Conservation (phyloP, 1,140 invertebrate species). For the Diabrotica undecimpunctata region DNA sequence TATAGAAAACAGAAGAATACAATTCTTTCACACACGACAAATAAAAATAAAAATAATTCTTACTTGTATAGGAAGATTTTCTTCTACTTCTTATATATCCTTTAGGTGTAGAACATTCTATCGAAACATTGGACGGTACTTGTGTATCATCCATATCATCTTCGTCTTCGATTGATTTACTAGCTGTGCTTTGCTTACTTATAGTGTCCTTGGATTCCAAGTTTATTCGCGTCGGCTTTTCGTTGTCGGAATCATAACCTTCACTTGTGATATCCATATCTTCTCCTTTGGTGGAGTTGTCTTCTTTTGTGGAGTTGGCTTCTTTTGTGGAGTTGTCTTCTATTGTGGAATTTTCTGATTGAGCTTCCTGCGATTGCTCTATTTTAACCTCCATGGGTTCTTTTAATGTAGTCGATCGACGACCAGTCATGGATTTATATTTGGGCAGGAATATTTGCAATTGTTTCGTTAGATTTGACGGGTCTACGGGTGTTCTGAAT, state of each 20-base stretch:
- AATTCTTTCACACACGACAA: no score
- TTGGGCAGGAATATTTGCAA: constrained; percentile 65
- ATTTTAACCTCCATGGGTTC: constrained; percentile 17
- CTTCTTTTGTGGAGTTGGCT: not conserved
- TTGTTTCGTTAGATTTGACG: constrained; percentile 61
- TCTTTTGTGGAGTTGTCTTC: not conserved
- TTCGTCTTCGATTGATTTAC: constrained; percentile 16
- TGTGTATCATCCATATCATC: constrained; percentile 30
- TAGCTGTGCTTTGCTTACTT: constrained; percentile 5
- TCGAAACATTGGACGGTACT: constrained; percentile 27
- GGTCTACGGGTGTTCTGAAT: constrained; percentile 67
- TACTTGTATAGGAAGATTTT: no score
- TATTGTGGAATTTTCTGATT: not conserved
- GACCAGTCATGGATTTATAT: constrained; percentile 43
- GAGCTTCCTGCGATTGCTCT: constrained; percentile 27
- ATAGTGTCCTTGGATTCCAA: constrained; percentile 26
- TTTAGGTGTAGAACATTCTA: constrained; percentile 17
- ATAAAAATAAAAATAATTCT: no score
- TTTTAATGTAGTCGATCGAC: no score
- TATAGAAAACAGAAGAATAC: no score
- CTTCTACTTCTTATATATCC: constrained; percentile 15
- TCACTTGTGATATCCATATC: constrained; percentile 26
- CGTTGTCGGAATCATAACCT: constrained; percentile 37
- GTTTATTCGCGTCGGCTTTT: constrained; percentile 24
- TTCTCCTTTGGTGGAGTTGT: not conserved